Base-by-base conservation (phyloP, 2,113 vertebrate genomes). In the Eulemur rufifrons region DNA sequence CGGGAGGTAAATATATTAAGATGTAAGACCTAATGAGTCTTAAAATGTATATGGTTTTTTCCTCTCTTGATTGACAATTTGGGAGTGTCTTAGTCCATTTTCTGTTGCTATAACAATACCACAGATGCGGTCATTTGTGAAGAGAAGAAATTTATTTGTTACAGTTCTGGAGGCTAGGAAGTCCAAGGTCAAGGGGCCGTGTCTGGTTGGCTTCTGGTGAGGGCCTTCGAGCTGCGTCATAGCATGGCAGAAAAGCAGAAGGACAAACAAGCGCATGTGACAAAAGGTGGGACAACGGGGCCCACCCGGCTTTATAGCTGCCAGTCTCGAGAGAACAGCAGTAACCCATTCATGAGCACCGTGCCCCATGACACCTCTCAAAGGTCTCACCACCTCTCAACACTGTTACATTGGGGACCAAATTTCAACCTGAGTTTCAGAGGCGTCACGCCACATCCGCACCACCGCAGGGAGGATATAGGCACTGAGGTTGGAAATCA, bases 401-500 rank as follows among this genome's bases (percentile, higher is more conserved):
- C 42, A 47, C 71, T 74, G 71, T 45, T 47, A 8, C 42, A 29
- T 3, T 47, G 42, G 71, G 71, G 27, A 32, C 71, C 71, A 74
- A 47, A 47, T 74, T 74, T 74, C 71, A 74, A 15, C 25, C 12
- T 32, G 8, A 76, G 7, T 5, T 47, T 47, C 2, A 8, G 73
- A 76, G 73, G 14, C 7, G 7, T 47, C 73, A 76, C 45, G 32
- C 42, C 73, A 76, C 42, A 47, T 76, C 27, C 14, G 10, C 8
- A 47, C 27, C 25, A 47, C 2, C 32, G 42, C 42, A 32, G 0
- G 7, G 64, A 45, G 23, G 32, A n/a, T 14, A 15, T 8, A 50
- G 37, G 29, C 0, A 0, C 66, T 10, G 3, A 47, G 34, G 52
- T 21, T 74, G 52, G n/a, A 80, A 89, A 15, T 23, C 1, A 0